phyloP scores from a whole-genome alignment of 2,113 vertebrate species.

The Sus scrofa region T2T-Sscrofa CM000812.6:129498001-129498500 shows the following conservation, averaged over 20 bases:
- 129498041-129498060: neutral
- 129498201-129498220: conserved; percentile 34
- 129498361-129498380: neutral
- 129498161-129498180: neutral
- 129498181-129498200: conserved; percentile 14
- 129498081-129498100: neutral
- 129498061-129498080: neutral
- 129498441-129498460: neutral
- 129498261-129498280: neutral
- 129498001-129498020: neutral
- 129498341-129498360: neutral
- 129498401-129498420: conserved; percentile 32
- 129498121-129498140: neutral
- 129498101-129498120: conserved; percentile 12
- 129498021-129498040: neutral
- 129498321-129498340: conserved; percentile 1
- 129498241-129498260: conserved; percentile 4
- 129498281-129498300: conserved; percentile 6
- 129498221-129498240: neutral
- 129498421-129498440: neutral
- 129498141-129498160: neutral
- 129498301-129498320: neutral
- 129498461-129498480: neutral
- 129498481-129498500: conserved; percentile 32
- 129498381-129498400: neutral